Conservation (phyloP, 2,113 vertebrate species). For the Microcebus tavaratra region DNA sequence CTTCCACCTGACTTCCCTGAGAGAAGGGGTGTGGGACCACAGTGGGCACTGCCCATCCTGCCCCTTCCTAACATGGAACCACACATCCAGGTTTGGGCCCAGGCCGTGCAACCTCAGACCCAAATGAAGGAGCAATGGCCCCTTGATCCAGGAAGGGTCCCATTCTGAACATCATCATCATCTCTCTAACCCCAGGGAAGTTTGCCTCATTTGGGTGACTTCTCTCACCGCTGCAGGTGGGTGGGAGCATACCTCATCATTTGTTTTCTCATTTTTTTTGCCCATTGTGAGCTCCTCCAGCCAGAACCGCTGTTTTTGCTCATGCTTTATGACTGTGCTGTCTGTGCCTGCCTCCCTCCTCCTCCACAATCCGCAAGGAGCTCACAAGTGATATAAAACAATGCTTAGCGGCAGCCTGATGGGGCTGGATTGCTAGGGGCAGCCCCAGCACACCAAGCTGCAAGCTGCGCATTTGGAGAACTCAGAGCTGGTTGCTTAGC, state of each 20-base stretch:
- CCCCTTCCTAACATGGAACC: not conserved
- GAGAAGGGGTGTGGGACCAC: not conserved
- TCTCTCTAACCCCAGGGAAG: not conserved
- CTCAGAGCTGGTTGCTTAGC: constrained; percentile 63
- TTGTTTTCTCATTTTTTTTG: not conserved
- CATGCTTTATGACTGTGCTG: not conserved
- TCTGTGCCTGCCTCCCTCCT: not conserved
- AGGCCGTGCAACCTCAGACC: not conserved
- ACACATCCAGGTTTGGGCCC: not conserved
- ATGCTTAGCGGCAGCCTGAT: not conserved
- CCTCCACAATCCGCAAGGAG: constrained; percentile 4
- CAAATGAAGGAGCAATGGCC: not conserved
- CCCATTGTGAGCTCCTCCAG: not conserved
- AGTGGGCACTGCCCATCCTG: not conserved
- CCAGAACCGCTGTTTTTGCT: not conserved
- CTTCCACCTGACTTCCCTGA: not conserved
- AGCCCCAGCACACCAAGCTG: not conserved
- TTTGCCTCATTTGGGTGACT: not conserved
- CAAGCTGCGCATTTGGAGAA: not conserved
- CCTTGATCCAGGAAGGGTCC: not conserved
- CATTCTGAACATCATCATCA: not conserved
- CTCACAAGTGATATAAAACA: constrained; percentile 5
- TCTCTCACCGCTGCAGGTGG: not conserved
- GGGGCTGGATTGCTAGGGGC: not conserved
- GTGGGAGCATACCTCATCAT: not conserved